These are phyloP conservation scores for Chromobotia macracanthus DNA, from an alignment of 2,797 vertebrate genomes.

Conservation along the genomic window DNA sequence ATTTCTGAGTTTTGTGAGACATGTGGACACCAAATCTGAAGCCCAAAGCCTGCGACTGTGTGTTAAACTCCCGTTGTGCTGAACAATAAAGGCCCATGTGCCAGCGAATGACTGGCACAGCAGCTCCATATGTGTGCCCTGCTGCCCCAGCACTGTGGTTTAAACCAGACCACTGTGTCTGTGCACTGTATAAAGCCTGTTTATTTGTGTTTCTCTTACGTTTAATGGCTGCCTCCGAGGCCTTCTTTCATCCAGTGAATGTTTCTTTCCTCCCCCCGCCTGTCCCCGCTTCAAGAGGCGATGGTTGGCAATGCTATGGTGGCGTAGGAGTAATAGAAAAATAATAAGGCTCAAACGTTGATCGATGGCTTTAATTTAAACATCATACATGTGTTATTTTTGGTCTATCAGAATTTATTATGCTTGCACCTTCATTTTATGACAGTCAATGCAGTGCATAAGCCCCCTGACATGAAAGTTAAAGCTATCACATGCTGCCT, in stretches of 20 bases:
- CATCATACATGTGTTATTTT: conserved; percentile 55
- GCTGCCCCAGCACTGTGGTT: conserved; percentile 47
- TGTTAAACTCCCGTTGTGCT: conserved; percentile 42
- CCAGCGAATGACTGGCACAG: conserved; percentile 55
- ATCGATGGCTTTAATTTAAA: conserved; percentile 62
- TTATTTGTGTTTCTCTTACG: conserved; percentile 64
- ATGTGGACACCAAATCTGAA: conserved; percentile 38
- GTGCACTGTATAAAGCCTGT: conserved; percentile 58
- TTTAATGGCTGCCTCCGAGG: conserved; percentile 59
- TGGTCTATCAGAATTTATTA: conserved; percentile 47
- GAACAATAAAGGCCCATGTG: conserved; percentile 52
- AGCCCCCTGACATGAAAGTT: conserved; percentile 35
- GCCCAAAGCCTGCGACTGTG: conserved; percentile 35
- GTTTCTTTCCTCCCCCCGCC: conserved; percentile 35
- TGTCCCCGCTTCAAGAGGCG: conserved; percentile 30
- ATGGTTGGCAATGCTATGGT: conserved; percentile 47
- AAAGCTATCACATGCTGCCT: conserved; percentile 31
- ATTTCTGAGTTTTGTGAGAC: conserved; percentile 41
- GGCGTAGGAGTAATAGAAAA: conserved; percentile 48
- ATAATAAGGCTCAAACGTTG: conserved; percentile 53
- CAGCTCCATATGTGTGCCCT: conserved; percentile 57
- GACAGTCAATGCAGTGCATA: conserved; percentile 23
- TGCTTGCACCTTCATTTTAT: conserved; percentile 33
- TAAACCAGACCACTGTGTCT: conserved; percentile 52
- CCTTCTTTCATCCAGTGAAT: conserved; percentile 54